phyloP scores from a whole-genome alignment of 92 coral and sea anemone genomes.

The Paragorgia papillata region DNA sequence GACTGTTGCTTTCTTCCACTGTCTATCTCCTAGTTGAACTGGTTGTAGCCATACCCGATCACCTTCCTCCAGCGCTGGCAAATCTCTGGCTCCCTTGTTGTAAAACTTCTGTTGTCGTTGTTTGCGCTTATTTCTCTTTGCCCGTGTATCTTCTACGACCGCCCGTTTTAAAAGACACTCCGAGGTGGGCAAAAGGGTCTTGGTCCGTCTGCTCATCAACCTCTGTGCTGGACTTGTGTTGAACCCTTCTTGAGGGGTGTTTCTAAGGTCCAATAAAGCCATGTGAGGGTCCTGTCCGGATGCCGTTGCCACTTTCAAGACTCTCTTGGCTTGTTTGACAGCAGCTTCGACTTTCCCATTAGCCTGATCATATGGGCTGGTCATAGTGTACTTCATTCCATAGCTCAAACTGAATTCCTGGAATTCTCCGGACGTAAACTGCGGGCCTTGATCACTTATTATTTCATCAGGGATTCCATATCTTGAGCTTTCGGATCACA shows the following conservation, averaged over 20 bases:
- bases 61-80: too few relatives aligned
- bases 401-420: constrained; percentile 6
- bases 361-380: constrained; percentile 37
- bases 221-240: constrained; percentile 44
- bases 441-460: constrained; percentile 32
- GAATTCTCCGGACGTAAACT: constrained; percentile 13
- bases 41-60: background rate
- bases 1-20: constrained; percentile 1
- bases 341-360: constrained; percentile 54
- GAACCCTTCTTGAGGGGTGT: constrained; percentile 50
- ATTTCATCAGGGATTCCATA: constrained; percentile 48
- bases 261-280: constrained; percentile 32
- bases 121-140: constrained; percentile 25
- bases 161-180: background rate
- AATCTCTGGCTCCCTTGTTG: constrained; percentile 25
- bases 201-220: constrained; percentile 43
- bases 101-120: constrained; percentile 24
- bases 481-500: constrained; percentile 46
- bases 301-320: constrained; percentile 34
- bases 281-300: constrained; percentile 20
- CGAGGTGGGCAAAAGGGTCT: constrained; percentile 20
- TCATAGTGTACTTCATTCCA: constrained; percentile 3
- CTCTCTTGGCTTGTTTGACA: constrained; percentile 43
- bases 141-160: background rate
- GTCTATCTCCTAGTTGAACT: background rate